Base-by-base conservation (phyloP, 2,888 invertebrate species). In the Sarcophaga caerulescens region DNA sequence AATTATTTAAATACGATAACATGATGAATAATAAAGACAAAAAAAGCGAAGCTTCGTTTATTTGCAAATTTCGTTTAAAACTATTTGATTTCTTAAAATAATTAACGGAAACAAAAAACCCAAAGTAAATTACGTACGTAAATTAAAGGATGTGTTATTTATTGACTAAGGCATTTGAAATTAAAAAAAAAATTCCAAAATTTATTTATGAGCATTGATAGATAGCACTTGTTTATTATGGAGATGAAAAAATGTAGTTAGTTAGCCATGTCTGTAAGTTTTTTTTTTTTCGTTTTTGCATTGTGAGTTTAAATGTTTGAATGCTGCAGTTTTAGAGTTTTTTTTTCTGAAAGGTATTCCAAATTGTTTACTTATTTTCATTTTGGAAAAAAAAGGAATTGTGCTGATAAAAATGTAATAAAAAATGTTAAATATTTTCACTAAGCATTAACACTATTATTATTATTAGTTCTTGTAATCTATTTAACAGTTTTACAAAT, bases 1-100 rank as follows among this genome's bases (percentile, higher is more conserved):
- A 75, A 59, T 79, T 71, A 68, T 65, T 85, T 79, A 82, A 85
- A 85, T 85, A 85, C 60, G 81, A 79, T 85, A 85, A 85, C 85
- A 82, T 75, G 70, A 19, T 79, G 60, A 85, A 79, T 79, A 82
- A 81, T 85, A 70, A 78, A 71, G 81, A 79, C 47, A 62, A 74
- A 70, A 70, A 35, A 81, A 85, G 85, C 85, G 65, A 82, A 85
- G 81, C 81, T 74, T 66, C 23, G 59, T 45, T 65, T 66, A 66
- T 59, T 62, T 65, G 75, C 70, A 70, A 60, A 77, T 21, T 75
- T 78, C 65, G 60, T 71, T 52, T 60, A 69, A 75, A 75, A 75
- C 59, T 80, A 75, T 19, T 70, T 69, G 21, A 75, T 52, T 84
- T 79, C 65, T 10, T 60, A 25, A 65, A 35, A 57, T 62, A 65